Evolutionary conservation across 2,113 vertebrate species (phyloP).

Genomic region (Meles meles): DNA sequence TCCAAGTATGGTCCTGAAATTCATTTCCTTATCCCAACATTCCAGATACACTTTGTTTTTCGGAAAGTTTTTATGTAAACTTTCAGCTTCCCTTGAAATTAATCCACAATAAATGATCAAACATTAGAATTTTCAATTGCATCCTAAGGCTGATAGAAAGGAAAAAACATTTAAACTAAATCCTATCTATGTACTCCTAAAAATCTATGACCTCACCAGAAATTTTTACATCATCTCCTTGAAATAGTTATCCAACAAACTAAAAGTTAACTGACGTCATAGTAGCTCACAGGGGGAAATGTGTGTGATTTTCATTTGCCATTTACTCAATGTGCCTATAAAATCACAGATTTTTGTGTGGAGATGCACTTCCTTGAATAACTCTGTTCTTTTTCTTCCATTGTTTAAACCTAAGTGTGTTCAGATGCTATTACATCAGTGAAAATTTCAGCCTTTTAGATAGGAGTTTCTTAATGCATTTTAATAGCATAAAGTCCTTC

Average conservation of each 20-base stretch:
- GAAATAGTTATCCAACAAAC: not conserved
- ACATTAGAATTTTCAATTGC: not conserved
- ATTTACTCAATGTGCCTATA: not conserved
- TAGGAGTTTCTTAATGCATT: conserved; percentile 1
- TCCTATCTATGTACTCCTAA: not conserved
- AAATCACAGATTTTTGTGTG: not conserved
- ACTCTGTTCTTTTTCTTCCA: not conserved
- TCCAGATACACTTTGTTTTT: not conserved
- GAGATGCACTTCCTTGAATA: not conserved
- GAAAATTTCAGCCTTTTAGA: not conserved
- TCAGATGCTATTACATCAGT: conserved; percentile 18
- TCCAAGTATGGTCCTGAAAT: not conserved
- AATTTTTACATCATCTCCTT: not conserved
- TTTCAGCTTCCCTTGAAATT: not conserved
- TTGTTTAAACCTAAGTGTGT: not conserved
- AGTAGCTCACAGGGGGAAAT: not conserved
- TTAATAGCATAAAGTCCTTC: conserved; percentile 23
- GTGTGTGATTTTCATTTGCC: not conserved
- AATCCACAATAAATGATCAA: not conserved
- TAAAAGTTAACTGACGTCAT: not conserved
- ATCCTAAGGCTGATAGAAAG: not conserved
- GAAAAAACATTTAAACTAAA: not conserved
- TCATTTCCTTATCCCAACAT: not conserved
- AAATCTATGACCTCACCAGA: not conserved
- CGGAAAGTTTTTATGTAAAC: not conserved